Conservation (phyloP, 1,140 invertebrate species). For the Himalopsyche phryganea region DNA sequence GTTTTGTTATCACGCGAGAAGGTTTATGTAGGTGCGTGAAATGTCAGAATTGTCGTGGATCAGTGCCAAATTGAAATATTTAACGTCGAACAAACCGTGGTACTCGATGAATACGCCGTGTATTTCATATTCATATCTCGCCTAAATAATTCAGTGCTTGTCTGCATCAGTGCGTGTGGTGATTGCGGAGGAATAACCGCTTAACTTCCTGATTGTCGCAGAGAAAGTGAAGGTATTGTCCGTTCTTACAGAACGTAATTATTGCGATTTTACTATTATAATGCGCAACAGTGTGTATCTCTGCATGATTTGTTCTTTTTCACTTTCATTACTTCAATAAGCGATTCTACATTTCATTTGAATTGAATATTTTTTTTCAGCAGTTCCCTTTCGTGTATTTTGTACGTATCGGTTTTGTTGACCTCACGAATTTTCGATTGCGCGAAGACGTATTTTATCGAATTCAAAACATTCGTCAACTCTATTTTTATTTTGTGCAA, state of each 20-base stretch:
- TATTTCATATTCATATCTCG: slow-evolving; percentile 8
- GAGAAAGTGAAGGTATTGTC: slow-evolving; percentile 24
- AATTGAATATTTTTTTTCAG: slow-evolving; percentile 4
- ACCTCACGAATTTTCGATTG: slow-evolving; percentile 9
- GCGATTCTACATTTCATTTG: not conserved
- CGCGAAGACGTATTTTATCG: slow-evolving; percentile 8
- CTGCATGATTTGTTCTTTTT: slow-evolving; percentile 24
- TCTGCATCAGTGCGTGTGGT: slow-evolving; percentile 3
- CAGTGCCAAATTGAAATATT: slow-evolving; percentile 25
- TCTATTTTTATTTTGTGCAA: slow-evolving; percentile 15
- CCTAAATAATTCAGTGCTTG: slow-evolving; percentile 14
- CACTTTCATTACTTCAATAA: slow-evolving; percentile 16
- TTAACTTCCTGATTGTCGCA: slow-evolving; percentile 19
- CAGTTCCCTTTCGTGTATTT: not conserved
- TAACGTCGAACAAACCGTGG: slow-evolving; percentile 15
- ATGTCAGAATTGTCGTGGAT: slow-evolving; percentile 25
- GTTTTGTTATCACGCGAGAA: slow-evolving; percentile 23
- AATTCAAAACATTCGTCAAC: slow-evolving; percentile 1
- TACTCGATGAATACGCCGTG: slow-evolving; percentile 8
- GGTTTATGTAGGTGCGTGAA: slow-evolving; percentile 22
- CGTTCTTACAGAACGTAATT: slow-evolving; percentile 17
- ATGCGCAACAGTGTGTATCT: slow-evolving; percentile 25
- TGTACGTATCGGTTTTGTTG: not conserved
- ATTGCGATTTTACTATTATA: slow-evolving; percentile 19
- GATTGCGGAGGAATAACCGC: not conserved